These are phyloP conservation scores for Tanypteryx hageni DNA, from an alignment of 2,888 invertebrate genomes.

Conservation along the genomic window DNA sequence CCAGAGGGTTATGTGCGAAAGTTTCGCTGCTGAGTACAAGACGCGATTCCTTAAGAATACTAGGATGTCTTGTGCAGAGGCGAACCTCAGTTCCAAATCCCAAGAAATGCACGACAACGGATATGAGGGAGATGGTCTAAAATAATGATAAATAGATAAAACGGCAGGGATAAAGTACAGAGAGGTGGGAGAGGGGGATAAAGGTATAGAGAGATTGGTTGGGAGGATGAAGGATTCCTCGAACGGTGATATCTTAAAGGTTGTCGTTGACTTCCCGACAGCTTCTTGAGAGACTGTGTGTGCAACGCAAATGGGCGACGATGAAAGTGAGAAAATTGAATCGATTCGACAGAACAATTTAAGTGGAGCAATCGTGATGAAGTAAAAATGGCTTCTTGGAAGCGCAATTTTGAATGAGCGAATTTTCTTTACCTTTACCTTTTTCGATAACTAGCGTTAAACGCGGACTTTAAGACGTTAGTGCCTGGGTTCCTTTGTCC, in stretches of 20 bases:
- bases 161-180: neutral
- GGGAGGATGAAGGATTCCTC: neutral
- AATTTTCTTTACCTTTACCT: too few species aligned
- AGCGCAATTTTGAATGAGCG: too few species aligned
- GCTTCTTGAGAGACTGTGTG: neutral
- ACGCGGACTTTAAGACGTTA: too few species aligned
- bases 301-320: too few species aligned
- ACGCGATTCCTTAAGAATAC: neutral
- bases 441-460: too few species aligned
- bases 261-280: neutral
- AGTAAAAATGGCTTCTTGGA: too few species aligned
- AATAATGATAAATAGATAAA: neutral
- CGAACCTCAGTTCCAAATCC: neutral
- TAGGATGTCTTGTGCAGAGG: slow-evolving; percentile 9
- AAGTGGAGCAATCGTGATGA: too few species aligned
- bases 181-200: neutral
- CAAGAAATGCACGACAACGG: neutral
- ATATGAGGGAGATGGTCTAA: neutral
- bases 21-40: slow-evolving; percentile 4
- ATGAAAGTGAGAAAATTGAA: too few species aligned
- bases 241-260: slow-evolving; percentile 24
- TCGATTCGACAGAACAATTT: too few species aligned
- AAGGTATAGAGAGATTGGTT: neutral
- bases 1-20: slow-evolving; percentile 26
- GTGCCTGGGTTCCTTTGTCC: too few species aligned